Evolutionary conservation across 2,888 invertebrate species (phyloP).

Genomic region (Hetaerina titia): DNA sequence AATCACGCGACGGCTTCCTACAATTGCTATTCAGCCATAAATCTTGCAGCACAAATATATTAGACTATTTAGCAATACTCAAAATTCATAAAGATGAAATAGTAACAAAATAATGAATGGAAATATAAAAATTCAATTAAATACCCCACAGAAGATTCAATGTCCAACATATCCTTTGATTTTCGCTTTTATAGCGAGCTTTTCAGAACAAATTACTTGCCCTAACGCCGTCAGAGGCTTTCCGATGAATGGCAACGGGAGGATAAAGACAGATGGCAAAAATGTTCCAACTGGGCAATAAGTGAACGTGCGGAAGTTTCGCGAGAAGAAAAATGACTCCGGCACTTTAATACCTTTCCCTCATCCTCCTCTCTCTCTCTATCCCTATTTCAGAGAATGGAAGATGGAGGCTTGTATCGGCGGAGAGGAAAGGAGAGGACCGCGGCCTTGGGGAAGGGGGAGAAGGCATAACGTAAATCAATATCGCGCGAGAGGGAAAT

Average conservation of each 20-base stretch:
- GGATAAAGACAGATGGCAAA: background rate
- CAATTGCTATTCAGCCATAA: no score
- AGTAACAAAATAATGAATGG: no score
- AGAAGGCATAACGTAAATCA: slow-evolving; percentile 52
- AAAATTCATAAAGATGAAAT: no score
- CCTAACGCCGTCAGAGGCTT: background rate
- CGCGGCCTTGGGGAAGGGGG: background rate
- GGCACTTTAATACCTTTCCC: background rate
- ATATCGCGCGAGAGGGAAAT: slow-evolving; percentile 13
- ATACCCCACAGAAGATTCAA: background rate
- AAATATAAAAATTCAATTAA: background rate
- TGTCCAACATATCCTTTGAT: background rate
- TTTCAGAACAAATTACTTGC: background rate
- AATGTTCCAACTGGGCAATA: background rate
- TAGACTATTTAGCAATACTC: no score
- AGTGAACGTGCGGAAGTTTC: background rate
- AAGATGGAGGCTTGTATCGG: background rate
- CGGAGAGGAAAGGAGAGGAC: background rate
- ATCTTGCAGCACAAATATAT: no score
- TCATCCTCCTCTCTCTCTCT: background rate
- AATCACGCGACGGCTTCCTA: no score
- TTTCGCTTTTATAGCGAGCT: background rate
- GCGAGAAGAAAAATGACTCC: background rate
- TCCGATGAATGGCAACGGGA: background rate
- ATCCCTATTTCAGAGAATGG: background rate